Evolutionary conservation across 2,113 vertebrate genomes (phyloP), one percentile per base, ranked within the genome.

Genomic region (Todiramphus chloris): DNA sequence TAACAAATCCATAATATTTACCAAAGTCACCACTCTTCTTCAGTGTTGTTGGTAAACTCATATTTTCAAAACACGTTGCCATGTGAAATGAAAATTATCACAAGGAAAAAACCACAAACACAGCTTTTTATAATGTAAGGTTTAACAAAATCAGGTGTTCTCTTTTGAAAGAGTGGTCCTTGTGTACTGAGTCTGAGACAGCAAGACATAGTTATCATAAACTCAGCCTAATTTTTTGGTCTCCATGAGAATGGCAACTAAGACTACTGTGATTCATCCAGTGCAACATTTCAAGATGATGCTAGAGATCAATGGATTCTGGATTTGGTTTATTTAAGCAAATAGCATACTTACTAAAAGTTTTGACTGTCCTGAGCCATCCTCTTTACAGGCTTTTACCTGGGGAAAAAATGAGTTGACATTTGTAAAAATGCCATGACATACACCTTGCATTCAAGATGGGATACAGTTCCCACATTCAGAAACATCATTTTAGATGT

Each of bases 11-110:
- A n/a, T 35, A 70, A 73, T 63, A 83, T 72, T 89, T 89, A 87
- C 46, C 39, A 59, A 30, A 24, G 16, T 37, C 37, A 58, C 25
- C 31, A 67, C 24, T 11, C 3, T n/a, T 77, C 43, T 66, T 72
- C 37, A 41, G 11, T 58, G 79, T 39, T 90, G 30, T 50, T 91
- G 25, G 28, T 51, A 80, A 93, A 66, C 21, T 88, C 44, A 13
- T 72, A 58, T 83, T 93, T 92, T 88, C 46, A 86, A 81, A 90
- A 92, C 59, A 86, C 25, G 14, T 23, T 94, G n/a, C 25, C 27
- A 74, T 10, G 1, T 37, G 19, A 80, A 84, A 46, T 56, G 0
- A 68, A 89, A 87, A 85, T 63, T 6, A 6, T 68, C 41, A 46
- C 28, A 91, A 63, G 37, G 11, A 75, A 87, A 60, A 3, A 46